Evolutionary conservation across 2,113 vertebrate genomes (phyloP).

Genomic region (Reinhardtius hippoglossoides): DNA sequence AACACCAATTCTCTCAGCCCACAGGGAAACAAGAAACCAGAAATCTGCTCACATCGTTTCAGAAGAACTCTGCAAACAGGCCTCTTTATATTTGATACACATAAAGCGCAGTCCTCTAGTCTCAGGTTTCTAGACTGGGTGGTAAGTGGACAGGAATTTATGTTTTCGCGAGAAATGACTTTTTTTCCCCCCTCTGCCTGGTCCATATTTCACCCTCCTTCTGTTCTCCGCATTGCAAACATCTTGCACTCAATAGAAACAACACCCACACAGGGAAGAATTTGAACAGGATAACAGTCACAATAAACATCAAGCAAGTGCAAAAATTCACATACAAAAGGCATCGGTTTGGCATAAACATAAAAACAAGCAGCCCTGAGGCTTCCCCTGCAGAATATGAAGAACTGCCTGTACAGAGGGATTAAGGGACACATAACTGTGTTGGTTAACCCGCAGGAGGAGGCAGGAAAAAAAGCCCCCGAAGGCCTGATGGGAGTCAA

Average conservation of each 20-base stretch:
- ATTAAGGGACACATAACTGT: constrained; percentile 65
- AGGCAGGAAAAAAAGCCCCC: constrained; percentile 13
- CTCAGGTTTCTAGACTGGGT: constrained; percentile 15
- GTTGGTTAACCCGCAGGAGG: constrained; percentile 46
- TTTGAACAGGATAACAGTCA: background rate
- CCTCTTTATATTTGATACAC: background rate
- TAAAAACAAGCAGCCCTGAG: constrained; percentile 39
- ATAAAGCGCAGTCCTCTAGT: background rate
- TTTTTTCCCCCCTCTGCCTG: background rate
- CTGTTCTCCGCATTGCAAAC: background rate
- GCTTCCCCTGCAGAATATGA: constrained; percentile 39
- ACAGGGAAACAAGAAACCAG: constrained; percentile 1
- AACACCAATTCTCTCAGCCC: background rate
- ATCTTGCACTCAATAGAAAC: background rate
- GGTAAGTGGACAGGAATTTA: background rate
- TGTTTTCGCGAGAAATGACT: too few relatives aligned
- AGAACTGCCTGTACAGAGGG: constrained; percentile 53
- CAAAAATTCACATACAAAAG: constrained; percentile 26
- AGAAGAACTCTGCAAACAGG: background rate
- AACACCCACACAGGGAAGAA: background rate
- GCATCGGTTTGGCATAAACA: constrained; percentile 17
- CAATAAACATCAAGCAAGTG: constrained; percentile 9
- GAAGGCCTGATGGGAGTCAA: constrained; percentile 14
- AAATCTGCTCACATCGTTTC: background rate
- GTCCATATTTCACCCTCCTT: too few relatives aligned